Evolutionary conservation across 2,888 invertebrate species (phyloP), one percentile per base, ranked within the genome.

Genomic region (Plagodis dolabraria): DNA sequence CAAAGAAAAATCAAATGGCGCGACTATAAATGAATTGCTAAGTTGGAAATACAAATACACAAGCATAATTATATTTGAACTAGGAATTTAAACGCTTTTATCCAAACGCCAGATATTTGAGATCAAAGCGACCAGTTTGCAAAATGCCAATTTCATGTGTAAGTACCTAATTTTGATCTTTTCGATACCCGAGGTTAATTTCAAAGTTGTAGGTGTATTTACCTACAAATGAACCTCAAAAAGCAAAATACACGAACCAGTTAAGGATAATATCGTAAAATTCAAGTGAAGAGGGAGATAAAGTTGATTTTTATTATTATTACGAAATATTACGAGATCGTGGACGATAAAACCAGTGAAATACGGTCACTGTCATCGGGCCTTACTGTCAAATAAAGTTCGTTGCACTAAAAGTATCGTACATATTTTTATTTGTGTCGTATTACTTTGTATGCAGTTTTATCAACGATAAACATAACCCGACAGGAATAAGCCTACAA

Each of bases 221-320:
- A 22, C 22, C 22, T 4, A 22, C 22, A 22, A 22, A 42, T 7
- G 7, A 42, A 33, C 8, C 5, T 5, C 8, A 33, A 49, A 38
- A 38, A 36, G 11, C 5, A 22, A 51, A 51, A 45, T 35, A 44
- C 38, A 7, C 35, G 36, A 11, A 33, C 46, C n/a, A 33, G 12
- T 38, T 46, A 45, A 53, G 46, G 33, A 38, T 38, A 53, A 52
- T 36, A 46, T 46, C 53, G 38, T 53, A 53, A 46, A 53, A 53
- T 46, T 53, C 53, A 11, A 53, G 38, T 36, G 46, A 46, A 50
- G 50, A 34, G 42, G 43, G 45, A 38, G 22, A 53, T 53, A 53
- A 53, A 46, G 38, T 53, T 33, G 53, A 46, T 53, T 53, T 53
- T 53, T 53, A 53, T 53, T 33, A 36, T 38, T 45, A 53, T 53